phyloP scores from a whole-genome alignment of 2,888 invertebrate genomes.

The Epirrhoe tristata region DNA sequence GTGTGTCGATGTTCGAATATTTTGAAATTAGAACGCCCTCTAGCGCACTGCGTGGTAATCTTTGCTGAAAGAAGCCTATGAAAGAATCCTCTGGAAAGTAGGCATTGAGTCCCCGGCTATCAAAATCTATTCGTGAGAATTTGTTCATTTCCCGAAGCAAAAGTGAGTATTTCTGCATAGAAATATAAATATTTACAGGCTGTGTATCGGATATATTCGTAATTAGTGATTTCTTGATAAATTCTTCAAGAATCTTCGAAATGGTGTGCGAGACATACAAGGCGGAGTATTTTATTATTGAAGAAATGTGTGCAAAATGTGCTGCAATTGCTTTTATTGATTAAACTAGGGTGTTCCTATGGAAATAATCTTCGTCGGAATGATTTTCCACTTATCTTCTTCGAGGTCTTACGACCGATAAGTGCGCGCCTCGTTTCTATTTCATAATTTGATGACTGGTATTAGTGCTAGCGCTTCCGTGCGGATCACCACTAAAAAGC shows the following conservation, averaged over 20 bases:
- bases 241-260: slow-evolving; percentile 52
- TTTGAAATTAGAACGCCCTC: slow-evolving; percentile 82
- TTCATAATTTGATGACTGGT: slow-evolving; percentile 76
- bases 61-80: slow-evolving; percentile 83
- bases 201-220: slow-evolving; percentile 19
- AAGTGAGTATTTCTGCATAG: slow-evolving; percentile 74
- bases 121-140: slow-evolving; percentile 84
- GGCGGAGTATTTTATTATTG: slow-evolving; percentile 57
- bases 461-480: slow-evolving; percentile 79
- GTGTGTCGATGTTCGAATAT: slow-evolving; percentile 28
- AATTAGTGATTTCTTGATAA: slow-evolving; percentile 24
- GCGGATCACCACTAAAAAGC: slow-evolving; percentile 73
- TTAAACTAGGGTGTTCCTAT: slow-evolving; percentile 75
- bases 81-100: slow-evolving; percentile 85
- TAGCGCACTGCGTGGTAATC: slow-evolving; percentile 65
- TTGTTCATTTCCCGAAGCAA: slow-evolving; percentile 78
- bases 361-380: slow-evolving; percentile 62
- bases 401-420: slow-evolving; percentile 43
- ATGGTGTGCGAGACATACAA: slow-evolving; percentile 58
- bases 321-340: slow-evolving; percentile 71
- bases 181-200: slow-evolving; percentile 40
- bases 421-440: slow-evolving; percentile 48
- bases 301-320: slow-evolving; percentile 61
- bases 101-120: slow-evolving; percentile 83
- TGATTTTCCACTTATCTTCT: slow-evolving; percentile 52